Conservation (phyloP, 2,113 vertebrate species). For the Mus spicilegus region DNA sequence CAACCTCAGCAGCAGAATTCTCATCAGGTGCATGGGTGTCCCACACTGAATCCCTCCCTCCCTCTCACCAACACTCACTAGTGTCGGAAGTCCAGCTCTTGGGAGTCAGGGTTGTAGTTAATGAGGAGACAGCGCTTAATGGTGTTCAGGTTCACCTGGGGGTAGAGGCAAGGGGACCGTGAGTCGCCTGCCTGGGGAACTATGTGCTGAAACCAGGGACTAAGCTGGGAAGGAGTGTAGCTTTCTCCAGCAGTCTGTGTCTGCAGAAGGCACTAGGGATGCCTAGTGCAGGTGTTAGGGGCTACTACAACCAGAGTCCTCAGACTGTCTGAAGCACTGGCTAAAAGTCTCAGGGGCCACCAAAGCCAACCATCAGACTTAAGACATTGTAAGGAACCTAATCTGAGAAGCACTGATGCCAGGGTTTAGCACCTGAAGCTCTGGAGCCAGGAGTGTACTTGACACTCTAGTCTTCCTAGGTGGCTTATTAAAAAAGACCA, state of each 20-base stretch:
- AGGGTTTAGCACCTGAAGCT: background rate
- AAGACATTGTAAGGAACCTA: background rate
- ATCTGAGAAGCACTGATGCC: background rate
- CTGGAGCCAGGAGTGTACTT: background rate
- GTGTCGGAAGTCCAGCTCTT: conserved; percentile 93
- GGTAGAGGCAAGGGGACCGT: fast-evolving
- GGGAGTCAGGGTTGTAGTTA: conserved; percentile 87
- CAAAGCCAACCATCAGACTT: background rate
- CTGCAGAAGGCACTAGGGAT: too few species aligned
- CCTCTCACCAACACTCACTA: conserved; percentile 89
- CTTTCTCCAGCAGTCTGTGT: background rate
- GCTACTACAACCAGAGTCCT: background rate
- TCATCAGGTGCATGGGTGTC: conserved; percentile 85
- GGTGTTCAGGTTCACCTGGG: conserved; percentile 92
- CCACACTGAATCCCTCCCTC: fast-evolving
- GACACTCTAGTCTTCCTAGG: background rate
- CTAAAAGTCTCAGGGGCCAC: background rate
- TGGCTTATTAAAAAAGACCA: background rate
- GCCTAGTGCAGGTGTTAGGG: too few species aligned
- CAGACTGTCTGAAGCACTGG: background rate
- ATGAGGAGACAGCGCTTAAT: conserved; percentile 95
- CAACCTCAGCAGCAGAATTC: conserved; percentile 81
- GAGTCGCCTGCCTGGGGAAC: background rate
- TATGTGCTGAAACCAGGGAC: background rate
- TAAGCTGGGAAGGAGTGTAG: background rate